phyloP scores from a whole-genome alignment of 1,140 invertebrate species.

The Arctopsyche grandis region DNA sequence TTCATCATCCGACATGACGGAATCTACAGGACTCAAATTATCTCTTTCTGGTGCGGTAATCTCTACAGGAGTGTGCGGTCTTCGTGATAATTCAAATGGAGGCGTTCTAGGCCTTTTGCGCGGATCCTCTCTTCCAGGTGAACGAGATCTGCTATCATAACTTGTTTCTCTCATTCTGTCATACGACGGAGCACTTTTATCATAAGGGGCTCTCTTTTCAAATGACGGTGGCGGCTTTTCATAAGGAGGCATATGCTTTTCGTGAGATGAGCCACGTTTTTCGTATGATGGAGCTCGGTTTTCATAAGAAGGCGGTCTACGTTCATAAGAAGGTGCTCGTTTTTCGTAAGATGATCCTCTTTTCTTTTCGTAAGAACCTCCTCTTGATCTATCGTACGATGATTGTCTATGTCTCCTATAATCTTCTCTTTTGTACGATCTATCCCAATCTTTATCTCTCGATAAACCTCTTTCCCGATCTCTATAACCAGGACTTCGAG shows the following conservation, averaged over 20 bases:
- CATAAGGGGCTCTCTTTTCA: slow-evolving; percentile 60
- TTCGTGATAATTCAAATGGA: slow-evolving; percentile 63
- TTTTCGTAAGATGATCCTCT: slow-evolving; percentile 56
- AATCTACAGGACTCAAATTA: slow-evolving; percentile 60
- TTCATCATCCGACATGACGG: slow-evolving; percentile 62
- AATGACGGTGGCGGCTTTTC: slow-evolving; percentile 61
- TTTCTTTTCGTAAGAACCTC: slow-evolving; percentile 60
- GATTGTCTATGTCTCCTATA: slow-evolving; percentile 62
- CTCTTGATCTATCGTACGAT: slow-evolving; percentile 63
- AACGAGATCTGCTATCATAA: slow-evolving; percentile 62
- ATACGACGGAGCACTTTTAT: slow-evolving; percentile 62
- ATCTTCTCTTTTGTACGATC: slow-evolving; percentile 66
- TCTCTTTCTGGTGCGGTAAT: slow-evolving; percentile 58
- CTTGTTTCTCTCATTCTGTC: slow-evolving; percentile 61
- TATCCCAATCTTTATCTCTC: slow-evolving; percentile 63
- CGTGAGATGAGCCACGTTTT: slow-evolving; percentile 62
- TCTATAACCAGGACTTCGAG: slow-evolving; percentile 61
- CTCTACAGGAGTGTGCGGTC: slow-evolving; percentile 58
- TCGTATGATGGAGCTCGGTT: slow-evolving; percentile 57
- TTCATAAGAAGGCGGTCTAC: slow-evolving; percentile 56
- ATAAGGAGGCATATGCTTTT: slow-evolving; percentile 60
- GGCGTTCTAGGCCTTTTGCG: slow-evolving; percentile 69
- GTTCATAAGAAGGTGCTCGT: slow-evolving; percentile 58
- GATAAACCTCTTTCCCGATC: slow-evolving; percentile 61
- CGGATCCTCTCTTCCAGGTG: slow-evolving; percentile 66